Percentiles rank a stretch among this genome's conserved stretches.
Conservation (phyloP, 2,888 invertebrate species). For the Eumerus sabulonum region DNA sequence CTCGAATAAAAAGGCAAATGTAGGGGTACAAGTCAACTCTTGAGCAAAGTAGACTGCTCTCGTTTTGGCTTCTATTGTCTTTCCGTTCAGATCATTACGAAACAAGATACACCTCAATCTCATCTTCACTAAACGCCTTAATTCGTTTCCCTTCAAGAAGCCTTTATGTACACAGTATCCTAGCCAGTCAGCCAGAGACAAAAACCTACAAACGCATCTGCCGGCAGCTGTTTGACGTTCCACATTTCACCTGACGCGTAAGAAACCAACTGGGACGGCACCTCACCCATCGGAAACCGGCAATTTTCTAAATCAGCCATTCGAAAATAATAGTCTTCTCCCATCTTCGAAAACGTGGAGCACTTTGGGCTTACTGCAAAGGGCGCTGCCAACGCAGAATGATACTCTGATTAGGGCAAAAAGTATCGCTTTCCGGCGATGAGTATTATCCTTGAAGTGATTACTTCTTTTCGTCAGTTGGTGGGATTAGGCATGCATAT, state of each 20-base stretch:
- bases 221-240: conserved; percentile 33
- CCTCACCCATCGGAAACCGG: conserved; percentile 43
- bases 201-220: conserved; percentile 16
- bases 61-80: conserved; percentile 42
- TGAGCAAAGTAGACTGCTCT: conserved; percentile 22
- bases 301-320: conserved; percentile 65
- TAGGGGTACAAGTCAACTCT: too few species aligned
- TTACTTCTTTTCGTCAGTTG: conserved; percentile 5
- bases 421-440: conserved; percentile 47
- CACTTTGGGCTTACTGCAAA: conserved; percentile 22
- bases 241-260: conserved; percentile 48
- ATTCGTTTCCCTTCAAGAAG: conserved; percentile 38
- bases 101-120: conserved; percentile 18
- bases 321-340: conserved; percentile 56
- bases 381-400: conserved; percentile 38
- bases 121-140: conserved; percentile 32
- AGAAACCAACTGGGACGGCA: conserved; percentile 10
- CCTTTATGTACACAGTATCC: conserved; percentile 25
- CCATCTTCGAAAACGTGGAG: conserved; percentile 1
- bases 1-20: too few species aligned
- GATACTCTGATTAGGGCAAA: conserved; percentile 58
- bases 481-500: conserved; percentile 12
- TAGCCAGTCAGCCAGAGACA: not conserved
- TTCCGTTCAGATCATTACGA: conserved; percentile 40
- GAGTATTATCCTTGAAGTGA: conserved; percentile 44